Base-by-base conservation (phyloP, 2,888 invertebrate species). In the Hofmannophila pseudospretella region DNA sequence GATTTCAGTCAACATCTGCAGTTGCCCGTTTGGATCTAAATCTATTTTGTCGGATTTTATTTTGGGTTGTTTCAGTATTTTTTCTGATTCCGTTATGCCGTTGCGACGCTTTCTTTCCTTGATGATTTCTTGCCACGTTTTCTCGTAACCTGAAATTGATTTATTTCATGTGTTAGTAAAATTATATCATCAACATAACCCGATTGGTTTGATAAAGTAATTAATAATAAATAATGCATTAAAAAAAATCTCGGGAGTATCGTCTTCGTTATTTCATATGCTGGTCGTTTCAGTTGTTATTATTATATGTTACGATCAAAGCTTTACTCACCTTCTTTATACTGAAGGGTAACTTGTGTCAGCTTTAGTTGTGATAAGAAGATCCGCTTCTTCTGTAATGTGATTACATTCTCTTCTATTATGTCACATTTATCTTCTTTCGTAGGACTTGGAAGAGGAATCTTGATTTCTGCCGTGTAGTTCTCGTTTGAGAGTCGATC, bases 61-160 rank as follows among this genome's bases (percentile, higher is more conserved):
- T 56, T 55, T 54, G 34, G 49, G 45, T 36, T 49, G 45, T 23
- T 58, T 60, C 7, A 44, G 36, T 16, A 41, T 44, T 2, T 49
- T 41, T 1, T 50, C 44, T 4, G 31, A 36, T 23, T 65, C 72
- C 49, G 58, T 73, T 7, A 70, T 62, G 34, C 87, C 84, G 45
- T 88, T 79, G 38, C 91, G 74, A 43, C 89, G 88, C 49, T 88
- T 84, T 32, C 92, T 85, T 48, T 92, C 92, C 59, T 89, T 88
- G 2, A 92, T 54, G 44, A 93, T 86, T 59, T 88, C 89, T 51
- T 88, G 81, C 93, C 93, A 93, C 31, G 86, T 84, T 34, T 75
- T 79, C 68, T 92, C 92, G 55, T 89, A 88, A 42, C 81, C 91
- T 91, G 77, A 35, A 84, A 88, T 47, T 32, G 2, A 26, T 7